Evolutionary conservation across 2,797 vertebrate genomes (phyloP).

Genomic region (Cygnus olor): DNA sequence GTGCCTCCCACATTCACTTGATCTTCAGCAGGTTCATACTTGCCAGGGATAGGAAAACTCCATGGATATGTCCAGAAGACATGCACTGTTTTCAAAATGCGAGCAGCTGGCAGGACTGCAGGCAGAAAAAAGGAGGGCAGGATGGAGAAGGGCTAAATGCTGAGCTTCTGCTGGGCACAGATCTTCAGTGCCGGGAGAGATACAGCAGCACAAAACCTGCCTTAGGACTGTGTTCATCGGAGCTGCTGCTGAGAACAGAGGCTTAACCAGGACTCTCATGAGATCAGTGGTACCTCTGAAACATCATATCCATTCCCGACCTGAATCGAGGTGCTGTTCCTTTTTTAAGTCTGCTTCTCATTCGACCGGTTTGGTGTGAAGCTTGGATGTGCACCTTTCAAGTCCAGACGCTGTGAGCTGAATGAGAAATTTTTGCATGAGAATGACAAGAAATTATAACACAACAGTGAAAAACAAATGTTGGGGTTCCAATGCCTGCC

Average conservation of each 20-base stretch:
- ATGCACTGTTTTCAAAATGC: not conserved
- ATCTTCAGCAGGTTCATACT: not conserved
- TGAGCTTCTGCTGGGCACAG: not conserved
- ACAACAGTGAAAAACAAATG: not conserved
- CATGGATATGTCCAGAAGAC: not conserved
- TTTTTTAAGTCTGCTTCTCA: not conserved
- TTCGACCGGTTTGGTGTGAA: not conserved
- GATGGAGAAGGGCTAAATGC: not conserved
- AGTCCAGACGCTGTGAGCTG: not conserved
- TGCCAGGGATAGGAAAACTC: not conserved
- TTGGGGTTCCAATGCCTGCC: not conserved
- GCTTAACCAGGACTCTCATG: not conserved
- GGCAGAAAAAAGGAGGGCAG: not conserved
- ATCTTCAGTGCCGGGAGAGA: not conserved
- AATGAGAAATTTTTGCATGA: not conserved
- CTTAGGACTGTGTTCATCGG: not conserved
- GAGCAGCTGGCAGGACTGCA: not conserved
- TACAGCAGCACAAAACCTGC: not conserved
- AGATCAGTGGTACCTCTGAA: not conserved
- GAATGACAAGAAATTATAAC: not conserved
- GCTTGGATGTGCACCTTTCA: not conserved
- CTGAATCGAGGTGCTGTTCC: fast-evolving
- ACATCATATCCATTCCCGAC: not conserved
- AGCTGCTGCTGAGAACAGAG: not conserved
- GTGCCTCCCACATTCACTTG: not conserved